Base-by-base conservation (phyloP, 2,888 invertebrate genomes). In the Drosophila birchii region DNA sequence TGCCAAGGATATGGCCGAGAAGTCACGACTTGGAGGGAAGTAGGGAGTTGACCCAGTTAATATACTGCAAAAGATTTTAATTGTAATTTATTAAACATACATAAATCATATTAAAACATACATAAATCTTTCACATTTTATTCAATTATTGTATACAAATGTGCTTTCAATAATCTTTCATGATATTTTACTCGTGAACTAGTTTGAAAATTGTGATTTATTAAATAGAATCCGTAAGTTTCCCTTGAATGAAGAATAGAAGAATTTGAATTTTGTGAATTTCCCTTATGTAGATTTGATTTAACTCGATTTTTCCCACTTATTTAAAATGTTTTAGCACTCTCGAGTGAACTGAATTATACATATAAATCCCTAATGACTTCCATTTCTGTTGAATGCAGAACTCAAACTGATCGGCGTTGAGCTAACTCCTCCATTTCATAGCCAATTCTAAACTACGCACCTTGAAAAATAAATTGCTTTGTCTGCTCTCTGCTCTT, bases 1-100 rank as follows among this genome's bases (percentile, higher is more conserved):
- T 29, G 70, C 57, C 58, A 70, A 68, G 71, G 71, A 68, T 2
- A 11, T 41, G 39, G 23, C 18, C 0, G 34, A 69, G n/a, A 56
- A 36, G 11, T 18, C 26, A 3, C 11, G 26, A 11, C 47, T 20
- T 0, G 16, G 26, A 16, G 1, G 54, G 7, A 29, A 59, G 9
- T 58, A 53, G 51, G 16, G 3, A 2, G 8, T 0, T 3, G 29
- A 6, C 29, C 9, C 9, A 9, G 9, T n/a, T n/a, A 20, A 51
- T 16, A 1, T 3, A 1, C 32, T 14, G 26, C 18, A 2, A 16
- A 9, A 9, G 11, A 34, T 6, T 18, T 39, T 7, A 38, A 16
- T 7, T 16, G 16, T 16, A 38, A 38, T 41, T 41, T n/a, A 29
- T 7, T 8, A 29, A 29, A 29, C 7, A 29, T 4, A n/a, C n/a